Evolutionary conservation across 2,888 invertebrate genomes (phyloP).

Genomic region (Diplolepis rosae): DNA sequence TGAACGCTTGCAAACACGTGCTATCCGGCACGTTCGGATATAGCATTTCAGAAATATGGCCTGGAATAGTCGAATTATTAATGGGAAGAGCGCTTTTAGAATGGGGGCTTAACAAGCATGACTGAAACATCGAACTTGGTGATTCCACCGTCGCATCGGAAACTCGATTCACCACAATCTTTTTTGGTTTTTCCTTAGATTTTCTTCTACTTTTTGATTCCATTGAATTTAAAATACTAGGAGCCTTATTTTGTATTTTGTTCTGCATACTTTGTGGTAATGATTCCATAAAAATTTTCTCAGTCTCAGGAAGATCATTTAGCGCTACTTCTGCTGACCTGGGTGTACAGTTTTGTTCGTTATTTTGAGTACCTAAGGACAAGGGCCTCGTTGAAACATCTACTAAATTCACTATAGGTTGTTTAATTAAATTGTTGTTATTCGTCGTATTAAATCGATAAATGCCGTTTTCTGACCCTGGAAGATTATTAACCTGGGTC

Average conservation of each 20-base stretch:
- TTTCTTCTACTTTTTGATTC: constrained; percentile 50
- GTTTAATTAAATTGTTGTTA: background rate
- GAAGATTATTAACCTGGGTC: constrained; percentile 20
- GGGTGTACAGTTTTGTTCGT: background rate
- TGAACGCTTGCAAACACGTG: constrained; percentile 74
- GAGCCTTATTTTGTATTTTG: constrained; percentile 12
- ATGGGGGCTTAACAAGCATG: constrained; percentile 3
- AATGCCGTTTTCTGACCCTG: background rate
- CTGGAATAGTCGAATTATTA: constrained; percentile 57
- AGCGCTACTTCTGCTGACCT: background rate
- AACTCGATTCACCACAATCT: constrained; percentile 33
- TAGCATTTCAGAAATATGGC: constrained; percentile 71
- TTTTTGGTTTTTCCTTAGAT: constrained; percentile 52
- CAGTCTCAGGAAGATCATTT: constrained; percentile 5
- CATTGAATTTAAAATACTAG: constrained; percentile 2
- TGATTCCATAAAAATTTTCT: constrained; percentile 32
- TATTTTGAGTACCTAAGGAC: background rate
- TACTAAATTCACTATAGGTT: background rate
- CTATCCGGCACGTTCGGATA: constrained; percentile 71
- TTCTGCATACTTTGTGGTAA: background rate
- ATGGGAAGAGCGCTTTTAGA: constrained; percentile 2
- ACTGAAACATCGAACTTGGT: constrained; percentile 26
- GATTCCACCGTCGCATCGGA: constrained; percentile 36
- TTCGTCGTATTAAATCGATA: background rate
- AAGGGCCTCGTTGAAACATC: background rate